Conservation (phyloP, 2,888 invertebrate genomes). For the Hipparchia semele region DNA sequence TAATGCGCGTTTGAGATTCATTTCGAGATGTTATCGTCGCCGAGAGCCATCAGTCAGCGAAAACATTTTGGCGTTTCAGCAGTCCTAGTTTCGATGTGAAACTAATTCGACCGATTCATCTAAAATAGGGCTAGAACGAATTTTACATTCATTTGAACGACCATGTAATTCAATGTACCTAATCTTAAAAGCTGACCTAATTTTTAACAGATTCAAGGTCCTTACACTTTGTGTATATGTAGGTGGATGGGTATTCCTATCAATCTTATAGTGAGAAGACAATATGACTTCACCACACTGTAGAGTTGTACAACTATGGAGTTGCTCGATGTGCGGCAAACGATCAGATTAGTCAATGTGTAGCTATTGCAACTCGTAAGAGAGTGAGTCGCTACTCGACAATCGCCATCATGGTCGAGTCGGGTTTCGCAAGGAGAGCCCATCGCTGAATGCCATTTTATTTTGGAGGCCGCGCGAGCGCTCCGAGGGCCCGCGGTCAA, state of each 20-base stretch:
- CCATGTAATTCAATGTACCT: neutral
- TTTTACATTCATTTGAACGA: neutral
- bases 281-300: neutral
- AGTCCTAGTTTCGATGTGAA: neutral
- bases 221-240: neutral
- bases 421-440: constrained; percentile 80
- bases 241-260: neutral
- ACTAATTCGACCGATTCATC: constrained; percentile 3
- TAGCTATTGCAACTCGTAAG: constrained; percentile 63
- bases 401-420: constrained; percentile 64
- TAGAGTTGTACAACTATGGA: neutral
- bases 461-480: constrained; percentile 80
- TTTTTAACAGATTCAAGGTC: constrained; percentile 17
- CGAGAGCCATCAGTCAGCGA: constrained; percentile 14
- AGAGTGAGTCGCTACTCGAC: constrained; percentile 57
- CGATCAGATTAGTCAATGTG: constrained; percentile 51
- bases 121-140: neutral
- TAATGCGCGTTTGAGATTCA: constrained; percentile 25
- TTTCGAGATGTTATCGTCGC: constrained; percentile 7
- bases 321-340: constrained; percentile 31
- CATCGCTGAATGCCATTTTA: constrained; percentile 82
- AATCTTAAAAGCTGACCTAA: constrained; percentile 7
- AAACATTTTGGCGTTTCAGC: neutral
- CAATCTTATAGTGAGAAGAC: neutral
- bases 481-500: constrained; percentile 81